Conservation (phyloP, 1,140 invertebrate species). For the Hetaerina americana region DNA sequence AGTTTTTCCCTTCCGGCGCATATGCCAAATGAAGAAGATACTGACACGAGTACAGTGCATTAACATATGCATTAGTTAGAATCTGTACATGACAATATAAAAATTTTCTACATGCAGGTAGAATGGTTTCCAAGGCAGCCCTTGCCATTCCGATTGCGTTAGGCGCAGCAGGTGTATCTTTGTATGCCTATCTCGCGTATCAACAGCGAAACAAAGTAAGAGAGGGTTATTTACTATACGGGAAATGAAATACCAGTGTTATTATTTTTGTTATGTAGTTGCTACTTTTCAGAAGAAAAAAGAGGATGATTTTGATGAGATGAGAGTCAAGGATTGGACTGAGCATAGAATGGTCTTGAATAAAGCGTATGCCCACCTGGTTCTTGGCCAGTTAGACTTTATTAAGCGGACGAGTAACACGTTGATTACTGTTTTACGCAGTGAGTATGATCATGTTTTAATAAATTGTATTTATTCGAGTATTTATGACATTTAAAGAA, state of each 20-base stretch:
- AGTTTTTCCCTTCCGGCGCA: no score
- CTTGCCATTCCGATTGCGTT: neutral
- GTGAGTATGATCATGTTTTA: no score
- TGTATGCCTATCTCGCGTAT: neutral
- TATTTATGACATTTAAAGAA: no score
- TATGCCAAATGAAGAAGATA: no score
- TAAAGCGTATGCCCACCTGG: neutral
- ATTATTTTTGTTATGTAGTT: neutral
- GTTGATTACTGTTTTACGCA: no score
- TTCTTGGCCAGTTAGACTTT: neutral
- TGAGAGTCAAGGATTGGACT: no score
- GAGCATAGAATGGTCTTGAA: neutral
- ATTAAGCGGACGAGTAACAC: neutral
- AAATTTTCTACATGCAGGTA: no score
- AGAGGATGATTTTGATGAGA: neutral
- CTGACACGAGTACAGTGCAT: no score
- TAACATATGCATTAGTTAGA: no score
- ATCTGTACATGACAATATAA: no score
- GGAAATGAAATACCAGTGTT: neutral
- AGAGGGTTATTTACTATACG: neutral
- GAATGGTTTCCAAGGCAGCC: no score
- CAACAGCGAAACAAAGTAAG: neutral
- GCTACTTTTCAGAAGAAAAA: neutral
- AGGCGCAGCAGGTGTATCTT: neutral
- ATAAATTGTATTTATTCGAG: no score